These are phyloP conservation scores for Aepyceros melampus DNA, from an alignment of 2,113 vertebrate species.

Conservation along the genomic window DNA sequence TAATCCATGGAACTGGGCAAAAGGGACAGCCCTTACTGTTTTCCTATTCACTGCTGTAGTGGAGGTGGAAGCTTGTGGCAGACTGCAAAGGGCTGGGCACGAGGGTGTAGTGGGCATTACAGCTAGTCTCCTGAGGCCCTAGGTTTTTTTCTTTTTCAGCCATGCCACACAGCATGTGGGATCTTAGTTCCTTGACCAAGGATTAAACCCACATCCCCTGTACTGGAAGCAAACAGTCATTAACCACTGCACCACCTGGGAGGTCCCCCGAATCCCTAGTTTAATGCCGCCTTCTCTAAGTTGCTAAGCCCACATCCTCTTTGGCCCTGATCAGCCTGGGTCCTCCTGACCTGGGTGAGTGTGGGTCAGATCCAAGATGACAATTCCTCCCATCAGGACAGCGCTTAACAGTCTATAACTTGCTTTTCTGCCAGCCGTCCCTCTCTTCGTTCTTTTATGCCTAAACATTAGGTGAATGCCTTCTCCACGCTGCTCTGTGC, in stretches of 20 bases:
- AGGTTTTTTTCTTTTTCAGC: background rate
- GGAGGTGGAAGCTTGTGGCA: background rate
- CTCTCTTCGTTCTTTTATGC: background rate
- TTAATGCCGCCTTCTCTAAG: background rate
- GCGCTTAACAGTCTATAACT: background rate
- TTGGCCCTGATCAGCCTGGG: background rate
- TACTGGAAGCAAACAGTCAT: background rate
- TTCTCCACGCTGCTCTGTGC: background rate
- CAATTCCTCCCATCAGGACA: background rate
- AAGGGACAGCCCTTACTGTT: background rate
- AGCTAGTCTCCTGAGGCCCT: background rate
- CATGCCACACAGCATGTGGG: background rate
- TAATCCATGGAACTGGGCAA: background rate
- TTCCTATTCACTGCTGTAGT: background rate
- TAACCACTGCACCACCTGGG: background rate
- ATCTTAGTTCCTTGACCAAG: background rate
- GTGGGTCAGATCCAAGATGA: background rate
- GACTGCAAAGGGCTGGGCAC: background rate
- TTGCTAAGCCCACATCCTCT: background rate
- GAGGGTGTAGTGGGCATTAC: fast-evolving
- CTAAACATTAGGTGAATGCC: background rate
- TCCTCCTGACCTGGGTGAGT: background rate
- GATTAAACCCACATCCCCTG: background rate
- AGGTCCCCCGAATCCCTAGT: background rate
- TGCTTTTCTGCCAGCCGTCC: background rate